Evolutionary conservation across 2,888 invertebrate species (phyloP), one percentile per base, ranked within the genome.

Genomic region (Erebia epiphron): DNA sequence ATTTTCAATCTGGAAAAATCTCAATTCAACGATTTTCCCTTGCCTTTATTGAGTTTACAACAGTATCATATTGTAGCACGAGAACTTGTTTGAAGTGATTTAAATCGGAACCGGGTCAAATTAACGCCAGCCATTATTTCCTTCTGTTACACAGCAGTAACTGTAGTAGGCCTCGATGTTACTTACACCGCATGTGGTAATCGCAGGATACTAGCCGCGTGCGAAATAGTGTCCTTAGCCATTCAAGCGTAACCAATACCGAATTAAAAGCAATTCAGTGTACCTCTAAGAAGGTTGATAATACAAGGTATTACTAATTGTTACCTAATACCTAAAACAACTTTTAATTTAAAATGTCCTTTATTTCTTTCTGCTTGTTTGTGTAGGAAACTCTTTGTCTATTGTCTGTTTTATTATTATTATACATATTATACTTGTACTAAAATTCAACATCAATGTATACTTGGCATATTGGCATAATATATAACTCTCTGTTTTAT

Each of bases 221-320:
- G 67, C 60, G 73, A 73, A 73, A 71, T 67, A 71, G 46, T 61
- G 50, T 65, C 69, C 71, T 69, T 62, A 57, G 16, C 67, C 65
- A 54, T 67, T 71, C 69, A 65, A 61, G 54, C 67, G 50, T 67
- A 35, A 56, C 69, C 46, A 69, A 26, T 65, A 46, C 49, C 49
- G 58, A 67, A 50, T 64, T 52, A 11, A 54, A 63, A 54, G 35
- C 41, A 41, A 54, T 41, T 64, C 50, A 18, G 41, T 60, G 3
- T 56, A 46, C 46, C 46, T 46, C 3, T 46, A 46, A 10, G 11
- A 46, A 11, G 13, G 13, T 46, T 46, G 11, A 35, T 35, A 35
- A 35, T 35, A 35, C 35, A 35, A 35, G 35, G 35, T 35, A 35
- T 35, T 35, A 35, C 35, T 35, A 7, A 35, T 7, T 1, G 35